phyloP scores from a whole-genome alignment of 2,888 invertebrate genomes.

The Nasonovia ribisnigri region DNA sequence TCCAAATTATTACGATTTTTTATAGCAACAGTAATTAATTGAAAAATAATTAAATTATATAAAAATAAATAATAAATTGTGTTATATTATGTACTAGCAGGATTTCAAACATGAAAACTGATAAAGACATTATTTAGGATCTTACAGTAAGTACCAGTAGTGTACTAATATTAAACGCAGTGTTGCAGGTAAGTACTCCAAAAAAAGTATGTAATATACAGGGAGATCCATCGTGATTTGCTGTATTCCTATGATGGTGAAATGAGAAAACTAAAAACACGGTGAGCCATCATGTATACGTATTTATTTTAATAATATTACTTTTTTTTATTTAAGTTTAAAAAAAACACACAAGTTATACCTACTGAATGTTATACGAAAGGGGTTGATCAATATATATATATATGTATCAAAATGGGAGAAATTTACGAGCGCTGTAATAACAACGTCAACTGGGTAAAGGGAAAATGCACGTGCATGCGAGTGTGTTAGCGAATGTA shows the following conservation, averaged over 20 bases:
- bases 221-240: neutral
- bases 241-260: neutral
- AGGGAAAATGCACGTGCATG: neutral
- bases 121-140: neutral
- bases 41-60: neutral
- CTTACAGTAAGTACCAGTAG: neutral
- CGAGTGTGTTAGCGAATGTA: neutral
- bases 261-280: neutral
- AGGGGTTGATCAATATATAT: neutral
- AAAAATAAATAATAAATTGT: neutral
- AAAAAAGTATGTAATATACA: neutral
- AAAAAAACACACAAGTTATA: neutral
- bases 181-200: neutral
- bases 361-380: neutral
- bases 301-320: neutral
- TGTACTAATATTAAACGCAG: neutral
- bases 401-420: neutral
- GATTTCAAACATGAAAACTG: neutral
- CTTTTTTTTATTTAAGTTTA: neutral
- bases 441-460: constrained; percentile 40
- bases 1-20: neutral
- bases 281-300: neutral
- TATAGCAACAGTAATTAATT: neutral
- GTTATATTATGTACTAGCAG: neutral
- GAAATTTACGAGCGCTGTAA: constrained; percentile 55